Evolutionary conservation across 2,888 invertebrate genomes (phyloP).

Genomic region (Thumatha senex): DNA sequence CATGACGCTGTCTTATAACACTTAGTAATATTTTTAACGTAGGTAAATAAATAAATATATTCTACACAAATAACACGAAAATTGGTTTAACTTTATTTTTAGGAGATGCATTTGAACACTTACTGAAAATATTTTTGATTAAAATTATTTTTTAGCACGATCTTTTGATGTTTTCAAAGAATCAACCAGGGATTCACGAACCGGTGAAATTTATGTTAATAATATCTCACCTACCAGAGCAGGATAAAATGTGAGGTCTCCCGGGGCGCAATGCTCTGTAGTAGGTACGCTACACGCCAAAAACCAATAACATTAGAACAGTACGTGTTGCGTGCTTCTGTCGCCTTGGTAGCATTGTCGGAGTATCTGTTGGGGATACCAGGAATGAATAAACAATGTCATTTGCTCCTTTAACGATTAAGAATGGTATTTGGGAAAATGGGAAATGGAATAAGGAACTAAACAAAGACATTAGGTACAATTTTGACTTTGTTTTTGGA

Average conservation of each 20-base stretch:
- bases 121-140: not conserved
- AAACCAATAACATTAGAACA: conserved; percentile 77
- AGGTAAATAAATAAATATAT: conserved; percentile 9
- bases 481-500: too few species aligned
- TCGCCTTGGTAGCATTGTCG: conserved; percentile 50
- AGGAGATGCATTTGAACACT: too few species aligned
- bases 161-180: conserved; percentile 4
- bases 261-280: conserved; percentile 45
- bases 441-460: not conserved
- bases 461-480: too few species aligned
- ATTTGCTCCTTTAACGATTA: conserved; percentile 16
- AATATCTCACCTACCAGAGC: conserved; percentile 59
- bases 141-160: not conserved
- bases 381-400: conserved; percentile 28
- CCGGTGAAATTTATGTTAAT: conserved; percentile 42
- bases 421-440: conserved; percentile 1
- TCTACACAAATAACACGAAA: too few species aligned
- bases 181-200: conserved; percentile 33
- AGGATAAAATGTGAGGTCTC: conserved; percentile 69
- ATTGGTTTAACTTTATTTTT: too few species aligned
- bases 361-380: conserved; percentile 20
- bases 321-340: conserved; percentile 60
- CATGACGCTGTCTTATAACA: conserved; percentile 35
- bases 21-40: conserved; percentile 22
- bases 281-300: conserved; percentile 45